Conservation (phyloP, 2,888 invertebrate genomes). For the Chironomus tentans region DNA sequence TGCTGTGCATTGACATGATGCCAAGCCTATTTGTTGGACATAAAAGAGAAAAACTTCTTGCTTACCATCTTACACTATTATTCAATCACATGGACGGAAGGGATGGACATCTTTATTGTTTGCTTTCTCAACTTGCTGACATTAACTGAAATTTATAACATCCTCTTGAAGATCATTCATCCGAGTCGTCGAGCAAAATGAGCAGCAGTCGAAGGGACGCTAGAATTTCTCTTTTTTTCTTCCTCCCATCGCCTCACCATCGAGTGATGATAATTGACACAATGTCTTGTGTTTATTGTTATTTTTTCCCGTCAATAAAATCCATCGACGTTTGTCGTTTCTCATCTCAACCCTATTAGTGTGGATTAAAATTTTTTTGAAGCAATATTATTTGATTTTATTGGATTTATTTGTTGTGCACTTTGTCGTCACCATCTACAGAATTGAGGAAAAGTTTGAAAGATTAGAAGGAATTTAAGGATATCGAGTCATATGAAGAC, state of each 20-base stretch:
- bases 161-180: conserved; percentile 11
- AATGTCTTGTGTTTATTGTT: conserved; percentile 11
- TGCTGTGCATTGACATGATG: neutral
- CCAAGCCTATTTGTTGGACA: neutral
- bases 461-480: too few species aligned
- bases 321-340: neutral
- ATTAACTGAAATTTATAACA: conserved; percentile 22
- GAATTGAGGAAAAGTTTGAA: too few species aligned
- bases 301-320: neutral
- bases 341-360: neutral
- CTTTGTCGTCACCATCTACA: too few species aligned
- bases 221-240: neutral
- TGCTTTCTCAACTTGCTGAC: neutral
- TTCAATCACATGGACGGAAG: neutral
- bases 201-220: neutral
- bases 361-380: too few species aligned
- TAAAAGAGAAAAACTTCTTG: neutral
- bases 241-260: neutral
- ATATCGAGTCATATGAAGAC: too few species aligned
- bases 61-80: neutral
- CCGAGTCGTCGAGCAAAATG: neutral
- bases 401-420: too few species aligned
- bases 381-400: too few species aligned
- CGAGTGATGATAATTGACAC: conserved; percentile 21
- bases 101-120: neutral